Percentiles rank a stretch among this genome's conserved stretches.
Conservation (phyloP, 2,888 invertebrate genomes). For the Sphecodes monilicornis region DNA sequence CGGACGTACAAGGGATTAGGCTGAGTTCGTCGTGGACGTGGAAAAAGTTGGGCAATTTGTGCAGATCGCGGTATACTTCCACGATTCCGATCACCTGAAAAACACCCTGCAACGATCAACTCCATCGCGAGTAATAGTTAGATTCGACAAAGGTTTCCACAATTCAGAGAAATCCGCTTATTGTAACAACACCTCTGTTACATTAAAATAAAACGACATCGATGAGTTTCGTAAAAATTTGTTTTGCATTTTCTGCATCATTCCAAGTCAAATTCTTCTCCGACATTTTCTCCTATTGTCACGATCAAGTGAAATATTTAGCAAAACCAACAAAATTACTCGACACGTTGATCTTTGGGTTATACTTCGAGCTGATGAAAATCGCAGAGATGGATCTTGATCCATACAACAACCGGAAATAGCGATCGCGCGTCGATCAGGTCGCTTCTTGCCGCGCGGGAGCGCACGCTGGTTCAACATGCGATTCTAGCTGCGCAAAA, state of each 20-base stretch:
- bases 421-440: slow-evolving; percentile 31
- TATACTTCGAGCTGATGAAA: background rate
- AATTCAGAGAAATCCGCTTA: too few relatives aligned
- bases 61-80: background rate
- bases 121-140: background rate
- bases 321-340: background rate
- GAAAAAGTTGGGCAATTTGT: background rate
- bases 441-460: slow-evolving; percentile 20
- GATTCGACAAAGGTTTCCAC: background rate
- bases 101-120: background rate
- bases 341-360: background rate
- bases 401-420: slow-evolving; percentile 1
- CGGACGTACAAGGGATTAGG: slow-evolving; percentile 1
- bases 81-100: background rate
- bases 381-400: background rate
- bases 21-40: background rate
- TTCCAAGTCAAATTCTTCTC: too few relatives aligned
- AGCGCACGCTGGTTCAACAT: background rate
- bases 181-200: background rate
- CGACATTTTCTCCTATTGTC: background rate
- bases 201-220: background rate
- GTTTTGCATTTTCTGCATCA: background rate
- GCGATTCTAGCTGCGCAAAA: background rate
- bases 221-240: background rate
- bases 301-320: background rate